These are phyloP conservation scores for Amblyteles armatorius DNA, from an alignment of 2,888 invertebrate species.

Conservation along the genomic window DNA sequence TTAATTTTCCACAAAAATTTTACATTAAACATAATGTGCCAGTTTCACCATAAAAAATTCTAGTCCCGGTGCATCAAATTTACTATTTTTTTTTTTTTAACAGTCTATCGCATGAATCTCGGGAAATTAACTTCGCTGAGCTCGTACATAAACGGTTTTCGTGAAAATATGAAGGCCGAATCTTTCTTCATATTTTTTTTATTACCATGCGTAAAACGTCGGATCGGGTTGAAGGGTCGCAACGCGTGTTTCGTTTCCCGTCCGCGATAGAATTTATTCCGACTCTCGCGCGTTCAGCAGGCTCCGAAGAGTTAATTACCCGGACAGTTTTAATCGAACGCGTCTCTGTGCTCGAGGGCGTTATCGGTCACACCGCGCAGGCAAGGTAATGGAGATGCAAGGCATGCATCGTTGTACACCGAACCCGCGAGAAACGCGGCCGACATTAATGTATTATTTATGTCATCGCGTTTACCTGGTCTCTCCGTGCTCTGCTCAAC, in stretches of 20 bases:
- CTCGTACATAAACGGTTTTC: too few relatives aligned
- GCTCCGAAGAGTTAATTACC: conserved; percentile 32
- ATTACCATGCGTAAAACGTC: not conserved
- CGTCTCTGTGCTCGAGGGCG: not conserved
- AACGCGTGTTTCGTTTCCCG: not conserved
- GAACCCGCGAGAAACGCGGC: conserved; percentile 17
- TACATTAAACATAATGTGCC: too few relatives aligned
- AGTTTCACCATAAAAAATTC: too few relatives aligned
- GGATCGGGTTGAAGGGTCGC: not conserved
- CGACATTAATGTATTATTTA: conserved; percentile 35
- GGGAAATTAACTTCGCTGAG: too few relatives aligned
- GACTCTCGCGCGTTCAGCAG: conserved; percentile 19
- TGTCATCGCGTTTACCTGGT: conserved; percentile 8
- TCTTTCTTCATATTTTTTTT: not conserved
- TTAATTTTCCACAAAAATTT: too few relatives aligned
- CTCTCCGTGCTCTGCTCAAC: not conserved
- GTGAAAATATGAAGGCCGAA: too few relatives aligned
- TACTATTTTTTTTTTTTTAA: too few relatives aligned
- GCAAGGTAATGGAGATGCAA: conserved; percentile 17
- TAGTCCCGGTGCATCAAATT: too few relatives aligned
- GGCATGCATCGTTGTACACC: conserved; percentile 15
- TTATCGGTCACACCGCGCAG: conserved; percentile 7
- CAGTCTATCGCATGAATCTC: too few relatives aligned
- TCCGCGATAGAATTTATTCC: conserved; percentile 11
- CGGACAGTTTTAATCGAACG: conserved; percentile 37